Evolutionary conservation across 2,113 vertebrate species (phyloP).

Genomic region (Apaloderma vittatum): DNA sequence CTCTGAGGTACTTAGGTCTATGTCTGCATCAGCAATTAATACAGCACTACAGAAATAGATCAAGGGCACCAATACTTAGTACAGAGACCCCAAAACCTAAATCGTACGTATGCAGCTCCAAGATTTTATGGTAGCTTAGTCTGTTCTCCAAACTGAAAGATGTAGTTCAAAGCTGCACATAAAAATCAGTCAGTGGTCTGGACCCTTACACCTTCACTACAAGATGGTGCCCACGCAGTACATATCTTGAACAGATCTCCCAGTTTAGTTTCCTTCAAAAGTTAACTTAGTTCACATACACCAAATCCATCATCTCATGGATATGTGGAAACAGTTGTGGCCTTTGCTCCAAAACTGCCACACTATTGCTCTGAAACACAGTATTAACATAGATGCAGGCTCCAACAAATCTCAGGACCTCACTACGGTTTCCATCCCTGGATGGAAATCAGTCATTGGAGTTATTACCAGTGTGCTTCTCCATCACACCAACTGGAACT

Average conservation of each 20-base stretch:
- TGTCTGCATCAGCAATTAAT: background rate
- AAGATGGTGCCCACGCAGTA: background rate
- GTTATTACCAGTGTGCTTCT: background rate
- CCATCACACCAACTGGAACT: background rate
- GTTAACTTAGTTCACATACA: background rate
- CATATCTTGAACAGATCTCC: background rate
- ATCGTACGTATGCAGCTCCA: background rate
- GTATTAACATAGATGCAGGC: background rate
- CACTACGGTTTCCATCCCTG: background rate
- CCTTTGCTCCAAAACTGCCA: background rate
- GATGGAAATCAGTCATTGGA: background rate
- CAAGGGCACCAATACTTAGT: background rate
- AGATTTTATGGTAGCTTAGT: background rate
- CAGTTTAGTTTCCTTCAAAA: background rate
- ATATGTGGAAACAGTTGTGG: accelerated
- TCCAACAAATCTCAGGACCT: background rate
- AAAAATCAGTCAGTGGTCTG: background rate
- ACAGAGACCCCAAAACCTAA: background rate
- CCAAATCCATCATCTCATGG: background rate
- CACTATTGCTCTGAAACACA: background rate
- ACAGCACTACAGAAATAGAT: background rate
- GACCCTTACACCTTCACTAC: background rate
- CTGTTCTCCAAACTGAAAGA: background rate
- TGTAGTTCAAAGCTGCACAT: background rate
- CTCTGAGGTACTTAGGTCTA: background rate